Percentiles rank a stretch among this genome's conserved stretches.
Evolutionary conservation across 1,140 invertebrate species (phyloP).

Genomic region (Ylistrum balloti): DNA sequence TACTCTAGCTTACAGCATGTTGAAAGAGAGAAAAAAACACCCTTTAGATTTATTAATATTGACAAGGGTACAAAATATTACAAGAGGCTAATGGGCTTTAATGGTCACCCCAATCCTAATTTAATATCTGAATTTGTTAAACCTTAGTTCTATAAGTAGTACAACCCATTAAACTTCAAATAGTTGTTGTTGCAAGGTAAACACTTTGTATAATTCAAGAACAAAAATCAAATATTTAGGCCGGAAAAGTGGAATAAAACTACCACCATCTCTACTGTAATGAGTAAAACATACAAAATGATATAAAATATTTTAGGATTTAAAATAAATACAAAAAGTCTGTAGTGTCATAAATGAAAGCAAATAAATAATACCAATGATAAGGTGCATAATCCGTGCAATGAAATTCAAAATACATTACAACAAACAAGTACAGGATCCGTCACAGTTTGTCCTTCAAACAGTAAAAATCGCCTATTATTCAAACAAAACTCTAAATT

Average conservation of each 20-base stretch:
- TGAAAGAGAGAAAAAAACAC: no score
- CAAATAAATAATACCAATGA: neutral
- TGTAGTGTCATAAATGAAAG: neutral
- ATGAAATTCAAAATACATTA: slow-evolving; percentile 5
- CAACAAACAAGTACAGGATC: slow-evolving; percentile 6
- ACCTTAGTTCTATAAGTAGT: no score
- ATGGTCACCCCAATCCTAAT: no score
- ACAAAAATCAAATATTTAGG: neutral
- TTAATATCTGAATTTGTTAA: no score
- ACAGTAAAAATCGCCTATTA: no score
- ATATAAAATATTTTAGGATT: neutral
- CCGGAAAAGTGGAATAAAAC: neutral
- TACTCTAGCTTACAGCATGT: no score
- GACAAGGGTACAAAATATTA: no score
- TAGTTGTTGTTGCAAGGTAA: no score
- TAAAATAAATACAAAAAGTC: neutral
- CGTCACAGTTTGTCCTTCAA: neutral
- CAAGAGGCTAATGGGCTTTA: no score
- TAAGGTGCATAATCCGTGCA: neutral
- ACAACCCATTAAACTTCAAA: no score
- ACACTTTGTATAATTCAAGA: neutral
- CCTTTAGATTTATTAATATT: no score
- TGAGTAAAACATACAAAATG: neutral
- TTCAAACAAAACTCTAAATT: no score
- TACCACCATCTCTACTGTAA: neutral